Evolutionary conservation across 1,140 invertebrate genomes (phyloP).

Genomic region (Aphelinus certus): DNA sequence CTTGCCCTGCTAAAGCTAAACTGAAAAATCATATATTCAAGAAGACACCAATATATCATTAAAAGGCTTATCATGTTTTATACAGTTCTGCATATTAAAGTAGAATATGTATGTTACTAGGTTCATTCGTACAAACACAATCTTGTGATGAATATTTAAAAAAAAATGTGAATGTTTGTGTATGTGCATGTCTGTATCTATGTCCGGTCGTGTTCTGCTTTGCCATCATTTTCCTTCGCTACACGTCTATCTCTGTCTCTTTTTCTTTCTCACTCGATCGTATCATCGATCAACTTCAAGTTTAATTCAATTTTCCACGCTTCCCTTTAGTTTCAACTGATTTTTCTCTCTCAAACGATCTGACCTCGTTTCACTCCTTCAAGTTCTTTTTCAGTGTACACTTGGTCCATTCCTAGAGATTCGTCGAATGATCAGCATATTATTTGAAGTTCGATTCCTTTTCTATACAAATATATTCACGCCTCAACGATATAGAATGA

Average conservation of each 20-base stretch:
- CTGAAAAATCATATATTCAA: constrained; percentile 15
- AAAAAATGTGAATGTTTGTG: background rate
- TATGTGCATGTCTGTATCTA: constrained; percentile 1
- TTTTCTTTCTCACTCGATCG: constrained; percentile 14
- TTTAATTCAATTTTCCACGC: constrained; percentile 25
- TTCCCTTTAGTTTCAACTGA: constrained; percentile 1
- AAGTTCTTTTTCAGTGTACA: constrained; percentile 21
- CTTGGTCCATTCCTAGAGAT: too few relatives aligned
- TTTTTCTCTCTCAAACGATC: constrained; percentile 2
- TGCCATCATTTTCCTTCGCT: constrained; percentile 4
- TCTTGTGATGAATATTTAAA: too few relatives aligned
- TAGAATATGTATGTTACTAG: too few relatives aligned
- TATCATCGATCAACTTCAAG: constrained; percentile 24
- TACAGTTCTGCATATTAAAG: too few relatives aligned
- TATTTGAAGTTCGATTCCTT: too few relatives aligned
- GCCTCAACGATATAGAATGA: too few relatives aligned
- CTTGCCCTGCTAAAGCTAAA: constrained; percentile 9
- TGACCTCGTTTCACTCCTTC: constrained; percentile 7
- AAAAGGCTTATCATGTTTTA: too few relatives aligned
- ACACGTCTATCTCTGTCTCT: constrained; percentile 24
- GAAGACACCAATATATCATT: constrained; percentile 16
- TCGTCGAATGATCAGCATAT: too few relatives aligned
- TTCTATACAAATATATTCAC: too few relatives aligned
- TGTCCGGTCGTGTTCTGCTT: background rate
- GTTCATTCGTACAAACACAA: too few relatives aligned